Evolutionary conservation across 1,140 invertebrate genomes (phyloP).

Genomic region (Solenopsis fugax): DNA sequence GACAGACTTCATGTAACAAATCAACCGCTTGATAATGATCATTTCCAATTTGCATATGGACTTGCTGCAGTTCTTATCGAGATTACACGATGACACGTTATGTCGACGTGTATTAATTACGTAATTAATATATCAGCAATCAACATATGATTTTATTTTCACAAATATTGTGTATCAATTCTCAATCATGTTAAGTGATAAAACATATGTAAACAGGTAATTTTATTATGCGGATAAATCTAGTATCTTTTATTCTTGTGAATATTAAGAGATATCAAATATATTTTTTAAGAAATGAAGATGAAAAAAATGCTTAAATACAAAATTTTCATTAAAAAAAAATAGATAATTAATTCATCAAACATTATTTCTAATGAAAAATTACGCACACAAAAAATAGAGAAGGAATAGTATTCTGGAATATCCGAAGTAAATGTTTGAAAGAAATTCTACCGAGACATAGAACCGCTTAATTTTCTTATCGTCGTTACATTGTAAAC

Average conservation of each 20-base stretch:
- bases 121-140: background rate
- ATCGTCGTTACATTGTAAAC: conserved; percentile 41
- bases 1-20: conserved; percentile 11
- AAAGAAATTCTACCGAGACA: background rate
- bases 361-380: background rate
- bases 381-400: background rate
- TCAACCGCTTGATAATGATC: conserved; percentile 22
- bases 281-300: background rate
- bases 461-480: conserved; percentile 49
- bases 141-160: background rate
- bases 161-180: background rate
- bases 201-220: background rate
- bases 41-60: conserved; percentile 15
- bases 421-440: background rate
- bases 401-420: background rate
- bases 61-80: conserved; percentile 18
- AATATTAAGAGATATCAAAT: background rate
- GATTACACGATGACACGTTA: background rate
- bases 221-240: background rate
- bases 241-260: background rate
- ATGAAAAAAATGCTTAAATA: background rate
- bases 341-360: background rate
- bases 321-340: background rate
- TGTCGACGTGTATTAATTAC: background rate
- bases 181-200: background rate